Conservation (phyloP, 2,888 invertebrate genomes). For the Agrotis exclamationis region DNA sequence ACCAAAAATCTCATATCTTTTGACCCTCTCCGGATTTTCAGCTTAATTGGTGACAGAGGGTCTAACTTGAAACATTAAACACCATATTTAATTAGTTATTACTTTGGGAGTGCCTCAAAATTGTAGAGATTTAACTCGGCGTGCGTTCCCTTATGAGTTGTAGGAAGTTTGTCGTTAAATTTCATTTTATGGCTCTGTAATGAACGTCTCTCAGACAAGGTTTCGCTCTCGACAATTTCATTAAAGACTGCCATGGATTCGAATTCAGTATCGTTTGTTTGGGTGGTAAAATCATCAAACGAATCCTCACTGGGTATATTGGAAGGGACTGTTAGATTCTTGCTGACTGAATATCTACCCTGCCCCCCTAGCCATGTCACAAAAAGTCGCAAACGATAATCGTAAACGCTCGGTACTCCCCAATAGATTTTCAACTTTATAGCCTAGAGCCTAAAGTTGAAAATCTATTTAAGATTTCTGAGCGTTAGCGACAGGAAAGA, state of each 20-base stretch:
- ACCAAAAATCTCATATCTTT: slow-evolving; percentile 26
- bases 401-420: too few species aligned
- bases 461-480: too few species aligned
- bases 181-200: slow-evolving; percentile 35
- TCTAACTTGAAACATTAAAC: slow-evolving; percentile 40
- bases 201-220: slow-evolving; percentile 16
- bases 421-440: too few species aligned
- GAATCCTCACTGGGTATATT: too few species aligned
- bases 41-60: slow-evolving; percentile 22
- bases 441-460: too few species aligned
- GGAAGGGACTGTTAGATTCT: too few species aligned
- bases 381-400: too few species aligned
- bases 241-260: slow-evolving; percentile 11
- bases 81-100: slow-evolving; percentile 54
- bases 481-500: too few species aligned
- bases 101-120: slow-evolving; percentile 36
- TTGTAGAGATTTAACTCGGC: slow-evolving; percentile 43
- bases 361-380: too few species aligned
- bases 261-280: too few species aligned
- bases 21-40: slow-evolving; percentile 12
- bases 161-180: slow-evolving; percentile 46
- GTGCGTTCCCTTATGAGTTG: slow-evolving; percentile 26
- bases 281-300: too few species aligned
- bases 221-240: slow-evolving; percentile 21
- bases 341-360: too few species aligned